Conservation (phyloP, 2,113 vertebrate genomes). For the Procapra przewalskii region DNA sequence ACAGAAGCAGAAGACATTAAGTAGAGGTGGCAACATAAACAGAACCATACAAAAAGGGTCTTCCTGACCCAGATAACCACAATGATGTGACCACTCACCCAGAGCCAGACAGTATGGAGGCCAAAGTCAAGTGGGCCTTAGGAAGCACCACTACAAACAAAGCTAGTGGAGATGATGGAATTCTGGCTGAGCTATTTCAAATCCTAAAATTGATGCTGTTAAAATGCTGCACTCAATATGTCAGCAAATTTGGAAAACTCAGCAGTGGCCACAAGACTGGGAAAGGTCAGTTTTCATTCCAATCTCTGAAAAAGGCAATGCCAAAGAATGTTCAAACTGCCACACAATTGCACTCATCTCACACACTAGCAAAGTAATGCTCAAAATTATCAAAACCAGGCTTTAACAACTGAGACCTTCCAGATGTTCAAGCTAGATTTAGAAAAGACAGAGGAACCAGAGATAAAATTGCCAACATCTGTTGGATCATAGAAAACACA, state of each 20-base stretch:
- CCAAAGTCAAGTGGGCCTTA: not conserved
- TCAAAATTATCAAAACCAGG: not conserved
- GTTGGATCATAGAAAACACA: accelerated
- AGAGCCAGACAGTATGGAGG: not conserved
- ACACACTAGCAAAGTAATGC: not conserved
- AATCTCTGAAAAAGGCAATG: not conserved
- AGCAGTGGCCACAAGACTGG: not conserved
- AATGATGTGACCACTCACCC: not conserved
- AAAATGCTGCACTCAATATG: not conserved
- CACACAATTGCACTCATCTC: not conserved
- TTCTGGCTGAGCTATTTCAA: not conserved
- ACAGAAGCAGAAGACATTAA: not conserved
- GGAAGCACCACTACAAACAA: not conserved
- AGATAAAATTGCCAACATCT: not conserved
- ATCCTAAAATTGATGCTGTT: not conserved
- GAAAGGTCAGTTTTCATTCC: not conserved
- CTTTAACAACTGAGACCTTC: not conserved
- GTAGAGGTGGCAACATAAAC: not conserved
- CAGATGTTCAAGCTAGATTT: not conserved
- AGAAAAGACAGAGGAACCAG: not conserved
- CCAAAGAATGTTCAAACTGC: not conserved
- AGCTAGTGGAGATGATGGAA: not conserved
- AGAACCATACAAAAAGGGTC: not conserved
- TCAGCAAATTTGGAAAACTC: not conserved
- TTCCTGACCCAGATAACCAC: not conserved